These are phyloP conservation scores for Proterorhinus semilunaris DNA, from an alignment of 2,113 vertebrate genomes.

Conservation along the genomic window DNA sequence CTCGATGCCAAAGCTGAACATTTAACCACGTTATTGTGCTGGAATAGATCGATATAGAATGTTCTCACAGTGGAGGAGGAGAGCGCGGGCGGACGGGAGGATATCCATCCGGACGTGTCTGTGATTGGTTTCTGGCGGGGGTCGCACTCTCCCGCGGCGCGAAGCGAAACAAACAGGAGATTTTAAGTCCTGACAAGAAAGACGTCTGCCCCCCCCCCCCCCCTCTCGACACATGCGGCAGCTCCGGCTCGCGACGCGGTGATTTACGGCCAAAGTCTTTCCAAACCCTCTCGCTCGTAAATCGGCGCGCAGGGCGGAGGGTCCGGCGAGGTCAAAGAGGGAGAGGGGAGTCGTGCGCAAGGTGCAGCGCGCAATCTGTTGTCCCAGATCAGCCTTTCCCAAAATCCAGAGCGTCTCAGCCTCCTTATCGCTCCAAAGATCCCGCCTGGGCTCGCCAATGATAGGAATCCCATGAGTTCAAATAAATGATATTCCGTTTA, in stretches of 20 bases:
- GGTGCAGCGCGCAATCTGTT: neutral
- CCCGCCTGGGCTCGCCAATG: too few relatives aligned
- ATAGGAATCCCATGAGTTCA: too few relatives aligned
- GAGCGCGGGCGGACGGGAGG: conserved; percentile 57
- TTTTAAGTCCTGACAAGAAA: conserved; percentile 22
- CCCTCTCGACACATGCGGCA: neutral
- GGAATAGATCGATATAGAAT: neutral
- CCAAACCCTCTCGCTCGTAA: conserved; percentile 10
- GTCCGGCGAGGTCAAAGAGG: neutral
- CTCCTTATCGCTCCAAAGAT: too few relatives aligned
- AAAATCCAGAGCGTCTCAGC: too few relatives aligned
- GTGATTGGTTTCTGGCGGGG: conserved; percentile 51
- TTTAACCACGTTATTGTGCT: too few relatives aligned
- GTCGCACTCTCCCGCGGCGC: conserved; percentile 30
- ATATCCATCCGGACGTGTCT: conserved; percentile 69
- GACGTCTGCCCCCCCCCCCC: too few relatives aligned
- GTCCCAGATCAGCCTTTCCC: neutral
- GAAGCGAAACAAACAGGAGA: conserved; percentile 17
- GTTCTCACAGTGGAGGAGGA: conserved; percentile 31
- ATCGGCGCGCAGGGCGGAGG: conserved; percentile 11
- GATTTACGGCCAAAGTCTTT: neutral
- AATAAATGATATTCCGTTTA: too few relatives aligned
- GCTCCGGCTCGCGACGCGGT: neutral
- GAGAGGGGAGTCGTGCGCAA: neutral
- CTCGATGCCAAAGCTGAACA: too few relatives aligned